Evolutionary conservation across 35 echinoderm and acorn worm genomes (phyloP).

Genomic region (Nesometra sesokonis): DNA sequence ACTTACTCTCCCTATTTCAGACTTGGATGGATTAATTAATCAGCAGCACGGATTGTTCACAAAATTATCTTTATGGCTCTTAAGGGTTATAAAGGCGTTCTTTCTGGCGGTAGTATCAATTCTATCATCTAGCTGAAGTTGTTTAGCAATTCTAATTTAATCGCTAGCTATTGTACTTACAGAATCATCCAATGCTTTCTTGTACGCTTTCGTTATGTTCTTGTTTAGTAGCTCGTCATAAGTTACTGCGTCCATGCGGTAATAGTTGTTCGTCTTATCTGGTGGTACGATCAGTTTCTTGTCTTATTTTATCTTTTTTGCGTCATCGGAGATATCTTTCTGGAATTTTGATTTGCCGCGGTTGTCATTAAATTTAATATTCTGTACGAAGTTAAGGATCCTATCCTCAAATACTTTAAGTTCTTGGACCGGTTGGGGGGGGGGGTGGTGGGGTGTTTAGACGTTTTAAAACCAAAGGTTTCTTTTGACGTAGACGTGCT

Average conservation of each 20-base stretch:
- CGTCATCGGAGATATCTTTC: neutral
- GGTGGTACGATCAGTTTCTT: neutral
- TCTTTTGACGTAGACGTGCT: too few species aligned
- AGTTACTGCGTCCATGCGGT: neutral
- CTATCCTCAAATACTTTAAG: neutral
- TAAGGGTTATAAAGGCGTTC: too few species aligned
- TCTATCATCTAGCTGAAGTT: neutral
- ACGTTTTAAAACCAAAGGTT: too few species aligned
- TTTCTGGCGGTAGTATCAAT: too few species aligned
- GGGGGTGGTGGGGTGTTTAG: too few species aligned
- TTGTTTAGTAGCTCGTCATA: neutral
- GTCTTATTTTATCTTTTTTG: neutral
- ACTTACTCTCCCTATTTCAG: too few species aligned
- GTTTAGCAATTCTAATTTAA: neutral
- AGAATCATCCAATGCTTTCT: neutral
- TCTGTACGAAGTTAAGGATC: neutral
- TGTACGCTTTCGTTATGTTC: neutral
- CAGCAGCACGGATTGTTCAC: too few species aligned
- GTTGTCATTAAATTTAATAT: neutral
- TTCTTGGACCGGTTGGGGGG: too few species aligned
- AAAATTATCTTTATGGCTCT: too few species aligned
- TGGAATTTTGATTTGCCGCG: neutral
- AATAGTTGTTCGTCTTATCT: neutral
- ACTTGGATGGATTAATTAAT: too few species aligned
- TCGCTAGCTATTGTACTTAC: neutral